These are phyloP conservation scores for Mizuhopecten yessoensis DNA, from an alignment of 1,140 invertebrate species.

Conservation along the genomic window DNA sequence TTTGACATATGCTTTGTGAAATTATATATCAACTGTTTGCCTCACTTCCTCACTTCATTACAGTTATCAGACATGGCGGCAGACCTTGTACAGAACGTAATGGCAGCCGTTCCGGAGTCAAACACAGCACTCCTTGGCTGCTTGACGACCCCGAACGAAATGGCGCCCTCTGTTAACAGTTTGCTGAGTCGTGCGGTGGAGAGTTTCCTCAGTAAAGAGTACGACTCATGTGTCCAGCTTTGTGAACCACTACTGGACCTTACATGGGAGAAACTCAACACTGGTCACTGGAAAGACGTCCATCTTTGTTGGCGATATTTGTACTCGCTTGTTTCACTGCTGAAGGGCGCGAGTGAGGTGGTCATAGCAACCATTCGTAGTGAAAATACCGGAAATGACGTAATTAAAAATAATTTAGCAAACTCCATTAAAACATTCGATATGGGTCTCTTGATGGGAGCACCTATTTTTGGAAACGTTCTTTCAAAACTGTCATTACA, in stretches of 20 bases:
- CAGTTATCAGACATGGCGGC: neutral
- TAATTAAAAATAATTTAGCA: slow-evolving; percentile 68
- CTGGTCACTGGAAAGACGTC: slow-evolving; percentile 93
- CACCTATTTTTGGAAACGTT: slow-evolving; percentile 85
- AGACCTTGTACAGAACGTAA: neutral
- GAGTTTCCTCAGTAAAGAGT: neutral
- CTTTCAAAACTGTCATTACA: slow-evolving; percentile 79
- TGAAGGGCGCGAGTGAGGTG: slow-evolving; percentile 81
- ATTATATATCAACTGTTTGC: no score
- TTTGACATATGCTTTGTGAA: no score
- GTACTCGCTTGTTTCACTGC: slow-evolving; percentile 85
- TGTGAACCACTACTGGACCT: slow-evolving; percentile 86
- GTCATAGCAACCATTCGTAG: slow-evolving; percentile 49
- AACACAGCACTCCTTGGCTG: neutral
- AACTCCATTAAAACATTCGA: slow-evolving; percentile 89
- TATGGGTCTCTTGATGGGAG: slow-evolving; percentile 92
- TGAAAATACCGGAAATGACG: neutral
- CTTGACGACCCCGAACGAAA: neutral
- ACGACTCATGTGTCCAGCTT: neutral
- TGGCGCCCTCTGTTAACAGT: neutral
- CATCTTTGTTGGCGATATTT: slow-evolving; percentile 83
- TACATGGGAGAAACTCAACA: slow-evolving; percentile 92
- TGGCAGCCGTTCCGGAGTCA: neutral
- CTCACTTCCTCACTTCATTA: neutral
- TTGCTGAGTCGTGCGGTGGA: neutral